A percentile compares a stretch with the other conserved stretches of the same genome.
Conservation (phyloP, 2,888 invertebrate genomes). For the Leptodirus hochenwartii region DNA sequence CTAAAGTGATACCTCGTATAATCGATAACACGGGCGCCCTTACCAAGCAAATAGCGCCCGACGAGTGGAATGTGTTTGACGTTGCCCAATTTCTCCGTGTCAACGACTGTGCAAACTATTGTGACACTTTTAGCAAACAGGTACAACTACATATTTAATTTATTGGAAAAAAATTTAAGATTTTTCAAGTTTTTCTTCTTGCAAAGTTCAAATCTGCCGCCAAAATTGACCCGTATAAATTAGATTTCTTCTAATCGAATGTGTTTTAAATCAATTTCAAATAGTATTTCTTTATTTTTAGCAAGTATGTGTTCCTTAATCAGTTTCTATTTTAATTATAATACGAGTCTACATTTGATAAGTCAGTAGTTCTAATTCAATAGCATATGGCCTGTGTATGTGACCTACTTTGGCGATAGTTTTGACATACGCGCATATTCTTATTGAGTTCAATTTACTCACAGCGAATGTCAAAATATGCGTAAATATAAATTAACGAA, state of each 20-base stretch:
- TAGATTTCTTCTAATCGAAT: conserved; percentile 1
- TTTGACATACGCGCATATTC: too few species aligned
- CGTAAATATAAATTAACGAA: too few species aligned
- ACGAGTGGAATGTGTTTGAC: conserved; percentile 67
- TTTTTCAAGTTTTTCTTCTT: neutral
- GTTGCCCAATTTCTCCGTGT: conserved; percentile 79
- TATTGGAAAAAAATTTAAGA: neutral
- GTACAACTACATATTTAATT: conserved; percentile 17
- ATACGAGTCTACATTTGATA: too few species aligned
- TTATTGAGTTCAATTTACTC: too few species aligned
- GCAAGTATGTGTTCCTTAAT: too few species aligned
- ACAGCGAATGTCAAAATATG: too few species aligned
- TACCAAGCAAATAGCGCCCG: conserved; percentile 19
- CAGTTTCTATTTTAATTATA: too few species aligned
- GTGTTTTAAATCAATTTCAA: neutral
- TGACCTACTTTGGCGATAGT: too few species aligned
- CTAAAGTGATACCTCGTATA: conserved; percentile 44
- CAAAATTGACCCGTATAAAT: neutral
- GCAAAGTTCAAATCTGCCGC: neutral
- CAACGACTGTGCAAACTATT: conserved; percentile 65
- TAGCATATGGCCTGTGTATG: too few species aligned
- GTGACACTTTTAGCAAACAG: conserved; percentile 41
- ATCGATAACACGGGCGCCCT: conserved; percentile 35
- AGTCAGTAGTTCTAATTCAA: too few species aligned
- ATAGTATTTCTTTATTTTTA: conserved; percentile 3